Percentiles rank a stretch among this genome's conserved stretches.
phyloP scores from a whole-genome alignment of 2,113 vertebrate genomes.

The Crotophaga sulcirostris region DNA sequence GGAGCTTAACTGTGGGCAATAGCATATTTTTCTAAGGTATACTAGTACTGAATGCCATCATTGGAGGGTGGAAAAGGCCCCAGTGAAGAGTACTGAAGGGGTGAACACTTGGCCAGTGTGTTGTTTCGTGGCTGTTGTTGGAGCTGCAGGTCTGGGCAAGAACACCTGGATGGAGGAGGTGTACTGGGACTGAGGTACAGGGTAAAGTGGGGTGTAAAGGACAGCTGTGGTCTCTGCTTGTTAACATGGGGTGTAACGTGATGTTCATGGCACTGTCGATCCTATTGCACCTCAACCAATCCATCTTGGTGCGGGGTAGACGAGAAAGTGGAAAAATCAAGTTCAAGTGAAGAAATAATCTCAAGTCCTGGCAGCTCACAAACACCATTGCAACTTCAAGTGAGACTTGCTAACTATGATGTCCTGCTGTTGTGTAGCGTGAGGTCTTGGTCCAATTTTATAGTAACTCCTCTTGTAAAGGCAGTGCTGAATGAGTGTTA shows the following conservation, averaged over 20 bases:
- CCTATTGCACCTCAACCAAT: rapidly evolving
- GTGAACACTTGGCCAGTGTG: rapidly evolving
- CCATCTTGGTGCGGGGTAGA: rapidly evolving
- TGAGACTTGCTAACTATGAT: rapidly evolving
- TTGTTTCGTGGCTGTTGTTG: not conserved
- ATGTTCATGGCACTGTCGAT: not conserved
- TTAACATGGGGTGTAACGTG: rapidly evolving
- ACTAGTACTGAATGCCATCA: rapidly evolving
- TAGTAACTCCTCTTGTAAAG: too few species aligned
- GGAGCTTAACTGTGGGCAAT: conserved; percentile 14
- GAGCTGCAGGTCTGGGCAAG: not conserved
- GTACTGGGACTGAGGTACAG: not conserved
- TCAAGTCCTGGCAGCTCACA: not conserved
- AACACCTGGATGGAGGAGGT: not conserved
- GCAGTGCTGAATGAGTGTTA: rapidly evolving
- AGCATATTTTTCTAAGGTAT: not conserved
- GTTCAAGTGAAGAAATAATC: not conserved
- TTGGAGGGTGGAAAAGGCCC: not conserved
- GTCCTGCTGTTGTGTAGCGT: not conserved
- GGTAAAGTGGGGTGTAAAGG: rapidly evolving
- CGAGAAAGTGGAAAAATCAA: not conserved
- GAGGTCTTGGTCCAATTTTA: not conserved
- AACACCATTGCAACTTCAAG: rapidly evolving
- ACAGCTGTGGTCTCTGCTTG: not conserved
- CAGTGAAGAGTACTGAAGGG: not conserved